These are phyloP conservation scores for Coleophora flavipennella DNA, from an alignment of 2,888 invertebrate genomes.

Conservation along the genomic window DNA sequence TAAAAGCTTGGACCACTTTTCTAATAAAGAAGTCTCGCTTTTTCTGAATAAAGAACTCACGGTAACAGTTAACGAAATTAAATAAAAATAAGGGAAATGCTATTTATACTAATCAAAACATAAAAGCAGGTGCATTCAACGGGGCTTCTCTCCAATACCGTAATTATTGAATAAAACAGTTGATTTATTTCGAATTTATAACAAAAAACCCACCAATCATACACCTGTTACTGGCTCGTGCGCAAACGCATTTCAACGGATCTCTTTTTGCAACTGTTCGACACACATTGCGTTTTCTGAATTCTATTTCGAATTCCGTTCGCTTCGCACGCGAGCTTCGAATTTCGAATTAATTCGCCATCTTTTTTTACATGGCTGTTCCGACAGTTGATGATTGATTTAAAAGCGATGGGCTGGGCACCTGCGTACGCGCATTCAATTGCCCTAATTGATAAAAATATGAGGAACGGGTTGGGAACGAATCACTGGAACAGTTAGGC, in stretches of 20 bases:
- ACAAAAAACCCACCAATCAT: conserved; percentile 46
- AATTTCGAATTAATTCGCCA: conserved; percentile 7
- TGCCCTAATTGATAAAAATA: conserved; percentile 7
- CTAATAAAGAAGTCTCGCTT: no score
- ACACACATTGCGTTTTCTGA: conserved; percentile 24
- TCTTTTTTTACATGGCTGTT: conserved; percentile 1
- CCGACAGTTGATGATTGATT: conserved; percentile 11
- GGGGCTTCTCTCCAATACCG: conserved; percentile 23
- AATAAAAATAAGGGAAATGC: no score
- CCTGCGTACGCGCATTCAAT: conserved; percentile 9
- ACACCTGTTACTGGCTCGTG: conserved; percentile 50
- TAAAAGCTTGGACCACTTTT: no score
- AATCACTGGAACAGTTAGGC: background rate
- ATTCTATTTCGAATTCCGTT: conserved; percentile 20
- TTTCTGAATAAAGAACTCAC: no score
- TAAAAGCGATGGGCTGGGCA: conserved; percentile 4
- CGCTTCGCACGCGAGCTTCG: conserved; percentile 15
- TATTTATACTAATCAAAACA: conserved; percentile 5
- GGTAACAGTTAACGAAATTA: no score
- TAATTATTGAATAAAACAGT: conserved; percentile 34
- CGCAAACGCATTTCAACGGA: conserved; percentile 29
- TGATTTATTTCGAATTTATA: conserved; percentile 42
- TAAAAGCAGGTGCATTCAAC: conserved; percentile 37
- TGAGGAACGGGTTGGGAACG: background rate
- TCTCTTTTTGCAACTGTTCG: conserved; percentile 19